Evolutionary conservation across 2,113 vertebrate species (phyloP).

Genomic region (Peromyscus leucopus): DNA sequence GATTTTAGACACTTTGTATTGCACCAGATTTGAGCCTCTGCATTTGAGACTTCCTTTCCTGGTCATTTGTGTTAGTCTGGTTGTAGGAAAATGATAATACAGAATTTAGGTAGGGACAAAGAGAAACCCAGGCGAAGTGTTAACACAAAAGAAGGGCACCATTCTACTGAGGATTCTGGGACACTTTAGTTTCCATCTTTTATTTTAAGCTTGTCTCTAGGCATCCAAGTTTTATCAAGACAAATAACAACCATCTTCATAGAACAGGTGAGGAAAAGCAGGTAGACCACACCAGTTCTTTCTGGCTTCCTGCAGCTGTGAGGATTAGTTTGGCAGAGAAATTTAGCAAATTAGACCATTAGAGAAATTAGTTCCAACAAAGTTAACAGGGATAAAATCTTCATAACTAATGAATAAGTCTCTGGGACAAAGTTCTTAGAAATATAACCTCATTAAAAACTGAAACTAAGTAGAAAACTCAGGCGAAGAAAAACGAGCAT

Average conservation of each 20-base stretch:
- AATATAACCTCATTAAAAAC: constrained; percentile 68
- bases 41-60: not conserved
- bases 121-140: not conserved
- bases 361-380: constrained; percentile 51
- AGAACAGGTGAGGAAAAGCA: not conserved
- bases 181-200: not conserved
- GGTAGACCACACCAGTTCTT: not conserved
- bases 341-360: constrained; percentile 24
- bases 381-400: constrained; percentile 38
- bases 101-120: not conserved
- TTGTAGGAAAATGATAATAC: not conserved
- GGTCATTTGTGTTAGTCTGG: not conserved
- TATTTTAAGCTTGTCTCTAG: constrained; percentile 5
- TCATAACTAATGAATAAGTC: constrained; percentile 61
- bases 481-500: constrained; percentile 55
- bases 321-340: constrained; percentile 4
- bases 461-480: constrained; percentile 64
- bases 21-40: not conserved
- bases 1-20: not conserved
- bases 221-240: not conserved
- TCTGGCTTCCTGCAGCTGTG: not conserved
- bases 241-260: not conserved
- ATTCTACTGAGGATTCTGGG: not conserved
- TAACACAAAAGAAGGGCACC: not conserved
- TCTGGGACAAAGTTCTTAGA: constrained; percentile 55